Evolutionary conservation across 2,888 invertebrate species (phyloP).

Genomic region (Drosophila neonasuta): DNA sequence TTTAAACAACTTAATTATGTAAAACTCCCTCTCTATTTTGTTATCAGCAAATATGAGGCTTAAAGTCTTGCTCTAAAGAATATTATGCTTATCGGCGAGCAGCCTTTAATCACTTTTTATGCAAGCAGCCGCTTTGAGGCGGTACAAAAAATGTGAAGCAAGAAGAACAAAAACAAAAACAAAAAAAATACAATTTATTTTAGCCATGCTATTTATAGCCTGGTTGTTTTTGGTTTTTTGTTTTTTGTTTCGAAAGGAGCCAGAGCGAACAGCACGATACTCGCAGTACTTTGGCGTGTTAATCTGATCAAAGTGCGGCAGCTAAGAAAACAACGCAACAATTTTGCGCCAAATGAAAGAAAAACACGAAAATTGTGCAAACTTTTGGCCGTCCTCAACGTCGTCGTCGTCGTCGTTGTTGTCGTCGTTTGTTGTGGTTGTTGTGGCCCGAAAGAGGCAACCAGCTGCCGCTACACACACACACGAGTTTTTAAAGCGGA

Average conservation of each 20-base stretch:
- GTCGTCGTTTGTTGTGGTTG: slow-evolving; percentile 50
- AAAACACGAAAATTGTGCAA: slow-evolving; percentile 61
- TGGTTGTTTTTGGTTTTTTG: slow-evolving; percentile 22
- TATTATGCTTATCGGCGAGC: slow-evolving; percentile 15
- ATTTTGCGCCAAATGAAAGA: slow-evolving; percentile 70
- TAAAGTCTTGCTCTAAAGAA: slow-evolving; percentile 6
- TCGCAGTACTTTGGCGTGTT: slow-evolving; percentile 38
- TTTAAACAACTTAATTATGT: slow-evolving; percentile 11
- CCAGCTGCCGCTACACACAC: slow-evolving; percentile 23
- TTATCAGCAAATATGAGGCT: slow-evolving; percentile 4
- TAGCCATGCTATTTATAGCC: slow-evolving; percentile 46
- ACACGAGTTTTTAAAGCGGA: slow-evolving; percentile 50
- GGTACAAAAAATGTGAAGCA: background rate
- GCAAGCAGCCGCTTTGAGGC: slow-evolving; percentile 9
- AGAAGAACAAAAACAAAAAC: background rate
- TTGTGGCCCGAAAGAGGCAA: slow-evolving; percentile 46
- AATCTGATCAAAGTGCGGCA: slow-evolving; percentile 69
- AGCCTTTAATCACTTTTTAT: slow-evolving; percentile 33
- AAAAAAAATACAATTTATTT: slow-evolving; percentile 33
- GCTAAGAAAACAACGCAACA: slow-evolving; percentile 66
- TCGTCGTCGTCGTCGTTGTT: slow-evolving; percentile 4
- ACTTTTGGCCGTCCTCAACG: slow-evolving; percentile 46
- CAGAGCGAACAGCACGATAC: slow-evolving; percentile 19
- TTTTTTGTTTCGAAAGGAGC: background rate
- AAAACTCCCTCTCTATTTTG: slow-evolving; percentile 3